These are phyloP conservation scores for Ispidina lecontei DNA, from an alignment of 2,797 vertebrate species.

Conservation along the genomic window DNA sequence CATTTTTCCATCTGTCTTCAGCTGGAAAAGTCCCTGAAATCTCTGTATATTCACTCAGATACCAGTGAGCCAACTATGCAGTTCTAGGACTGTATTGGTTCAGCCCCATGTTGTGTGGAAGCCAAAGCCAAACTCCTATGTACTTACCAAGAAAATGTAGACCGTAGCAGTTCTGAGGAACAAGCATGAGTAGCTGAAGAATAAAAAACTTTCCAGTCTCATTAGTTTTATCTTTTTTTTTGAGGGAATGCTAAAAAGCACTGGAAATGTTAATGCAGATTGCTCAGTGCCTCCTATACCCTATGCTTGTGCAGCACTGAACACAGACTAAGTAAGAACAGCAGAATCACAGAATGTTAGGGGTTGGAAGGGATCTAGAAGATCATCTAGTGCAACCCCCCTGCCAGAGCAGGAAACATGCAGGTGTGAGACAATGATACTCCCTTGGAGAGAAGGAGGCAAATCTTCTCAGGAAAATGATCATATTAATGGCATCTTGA, in stretches of 20 bases:
- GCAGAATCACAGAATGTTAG: background rate
- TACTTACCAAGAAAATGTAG: background rate
- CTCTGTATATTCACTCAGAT: background rate
- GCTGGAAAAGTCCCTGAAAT: constrained; percentile 6
- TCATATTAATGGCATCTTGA: background rate
- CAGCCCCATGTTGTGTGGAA: background rate
- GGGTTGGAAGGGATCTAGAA: too few species aligned
- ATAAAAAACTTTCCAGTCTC: constrained; percentile 15
- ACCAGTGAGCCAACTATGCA: background rate
- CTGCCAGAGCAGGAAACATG: background rate
- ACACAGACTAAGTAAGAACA: background rate
- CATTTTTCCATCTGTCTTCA: background rate
- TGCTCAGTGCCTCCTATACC: constrained; percentile 49
- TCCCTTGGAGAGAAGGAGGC: background rate
- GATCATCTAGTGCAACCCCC: too few species aligned
- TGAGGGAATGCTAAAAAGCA: constrained; percentile 39
- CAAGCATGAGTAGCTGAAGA: background rate
- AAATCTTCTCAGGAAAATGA: background rate
- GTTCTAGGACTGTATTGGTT: background rate
- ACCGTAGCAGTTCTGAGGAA: background rate
- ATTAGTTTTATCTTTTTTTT: constrained; percentile 34
- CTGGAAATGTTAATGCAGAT: constrained; percentile 9
- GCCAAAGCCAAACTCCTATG: background rate
- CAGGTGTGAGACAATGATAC: constrained; percentile 6
- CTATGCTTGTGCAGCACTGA: constrained; percentile 37